Evolutionary conservation across 2,797 vertebrate genomes (phyloP).

Genomic region (Pampus argenteus): DNA sequence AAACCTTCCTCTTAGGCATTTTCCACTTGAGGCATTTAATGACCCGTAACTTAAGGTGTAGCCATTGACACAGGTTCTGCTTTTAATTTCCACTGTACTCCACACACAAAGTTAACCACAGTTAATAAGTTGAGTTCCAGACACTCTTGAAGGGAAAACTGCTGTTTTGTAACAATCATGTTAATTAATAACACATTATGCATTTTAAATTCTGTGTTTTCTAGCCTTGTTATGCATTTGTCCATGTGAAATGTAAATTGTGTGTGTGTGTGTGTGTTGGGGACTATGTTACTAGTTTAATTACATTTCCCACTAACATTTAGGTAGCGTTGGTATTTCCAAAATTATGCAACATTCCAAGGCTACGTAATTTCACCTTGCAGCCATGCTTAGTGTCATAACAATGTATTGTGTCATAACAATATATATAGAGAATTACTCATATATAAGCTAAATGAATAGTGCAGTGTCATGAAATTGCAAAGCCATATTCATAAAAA

Average conservation of each 20-base stretch:
- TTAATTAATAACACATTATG: no score
- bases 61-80: not conserved
- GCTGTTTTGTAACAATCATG: not conserved
- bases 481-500: not conserved
- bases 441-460: not conserved
- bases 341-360: no score
- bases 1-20: not conserved
- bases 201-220: no score
- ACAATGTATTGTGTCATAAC: not conserved
- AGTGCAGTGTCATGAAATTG: not conserved
- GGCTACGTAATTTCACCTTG: not conserved
- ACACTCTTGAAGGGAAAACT: not conserved
- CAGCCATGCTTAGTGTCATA: not conserved
- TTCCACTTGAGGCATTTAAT: not conserved
- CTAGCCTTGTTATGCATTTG: no score
- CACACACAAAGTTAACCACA: not conserved
- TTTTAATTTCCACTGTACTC: not conserved
- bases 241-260: no score
- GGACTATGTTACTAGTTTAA: no score
- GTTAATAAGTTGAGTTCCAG: not conserved
- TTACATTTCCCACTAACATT: no score
- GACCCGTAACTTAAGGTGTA: not conserved
- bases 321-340: no score
- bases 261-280: no score
- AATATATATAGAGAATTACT: not conserved